phyloP scores from a whole-genome alignment of 1,140 invertebrate species.

The Diachasmimorpha longicaudata region DNA sequence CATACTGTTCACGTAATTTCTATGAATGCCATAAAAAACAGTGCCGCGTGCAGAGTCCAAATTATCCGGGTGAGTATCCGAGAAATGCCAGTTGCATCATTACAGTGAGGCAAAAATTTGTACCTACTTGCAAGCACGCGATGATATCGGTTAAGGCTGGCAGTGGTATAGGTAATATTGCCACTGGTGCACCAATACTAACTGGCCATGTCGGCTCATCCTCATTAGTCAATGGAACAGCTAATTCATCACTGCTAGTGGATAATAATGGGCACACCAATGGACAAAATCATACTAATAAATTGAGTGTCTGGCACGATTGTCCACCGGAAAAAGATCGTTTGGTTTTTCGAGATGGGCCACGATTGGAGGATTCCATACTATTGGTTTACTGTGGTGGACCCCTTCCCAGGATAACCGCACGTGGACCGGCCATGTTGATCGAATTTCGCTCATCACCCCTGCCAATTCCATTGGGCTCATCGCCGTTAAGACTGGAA shows the following conservation, averaged over 20 bases:
- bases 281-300: constrained; percentile 69
- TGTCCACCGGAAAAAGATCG: constrained; percentile 82
- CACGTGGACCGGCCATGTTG: constrained; percentile 79
- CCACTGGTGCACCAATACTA: constrained; percentile 7
- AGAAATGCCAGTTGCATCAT: constrained; percentile 85
- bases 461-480: constrained; percentile 73
- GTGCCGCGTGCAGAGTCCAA: constrained; percentile 85
- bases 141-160: constrained; percentile 77
- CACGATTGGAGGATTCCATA: constrained; percentile 78
- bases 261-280: constrained; percentile 15
- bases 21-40: constrained; percentile 85
- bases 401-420: constrained; percentile 74
- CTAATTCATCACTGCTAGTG: background rate
- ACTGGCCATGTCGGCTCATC: background rate
- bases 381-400: constrained; percentile 88
- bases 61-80: constrained; percentile 91
- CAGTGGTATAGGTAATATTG: constrained; percentile 28
- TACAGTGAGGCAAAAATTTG: constrained; percentile 79
- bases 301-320: constrained; percentile 79
- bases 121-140: constrained; percentile 85
- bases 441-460: constrained; percentile 83
- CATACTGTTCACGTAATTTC: constrained; percentile 86
- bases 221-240: background rate
- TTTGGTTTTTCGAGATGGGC: constrained; percentile 85
- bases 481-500: constrained; percentile 76